A percentile compares a stretch with the other conserved stretches of the same genome.
These are phyloP conservation scores for Macrosiphum euphorbiae DNA, from an alignment of 2,888 invertebrate species.

Conservation along the genomic window DNA sequence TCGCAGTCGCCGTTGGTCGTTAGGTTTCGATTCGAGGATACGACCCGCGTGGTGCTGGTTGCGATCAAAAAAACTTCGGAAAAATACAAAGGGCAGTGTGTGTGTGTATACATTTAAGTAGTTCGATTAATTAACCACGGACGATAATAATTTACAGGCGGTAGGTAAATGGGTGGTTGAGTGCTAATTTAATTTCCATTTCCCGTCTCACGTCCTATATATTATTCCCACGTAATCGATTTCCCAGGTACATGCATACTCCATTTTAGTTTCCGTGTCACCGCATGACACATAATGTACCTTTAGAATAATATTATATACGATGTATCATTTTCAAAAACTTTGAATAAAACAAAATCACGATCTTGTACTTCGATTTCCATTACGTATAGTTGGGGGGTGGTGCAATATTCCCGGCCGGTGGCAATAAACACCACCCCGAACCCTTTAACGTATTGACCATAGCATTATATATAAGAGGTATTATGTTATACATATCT, in stretches of 20 bases:
- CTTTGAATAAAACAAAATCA: not conserved
- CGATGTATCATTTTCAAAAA: not conserved
- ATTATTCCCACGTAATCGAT: not conserved
- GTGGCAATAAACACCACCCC: not conserved
- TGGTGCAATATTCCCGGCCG: not conserved
- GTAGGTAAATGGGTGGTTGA: not conserved
- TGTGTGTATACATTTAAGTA: too few species aligned
- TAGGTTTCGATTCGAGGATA: not conserved
- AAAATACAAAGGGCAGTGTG: not conserved
- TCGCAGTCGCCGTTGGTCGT: not conserved
- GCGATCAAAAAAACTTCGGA: not conserved
- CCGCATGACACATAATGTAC: not conserved
- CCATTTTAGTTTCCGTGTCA: not conserved
- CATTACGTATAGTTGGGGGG: not conserved
- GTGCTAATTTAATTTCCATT: conserved; percentile 25
- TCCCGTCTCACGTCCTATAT: not conserved
- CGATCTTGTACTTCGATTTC: not conserved
- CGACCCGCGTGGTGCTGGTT: not conserved
- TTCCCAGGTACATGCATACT: too few species aligned
- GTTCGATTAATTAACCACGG: conserved; percentile 21
- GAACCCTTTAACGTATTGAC: not conserved
- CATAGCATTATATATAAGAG: not conserved
- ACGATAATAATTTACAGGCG: not conserved
- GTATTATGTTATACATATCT: not conserved
- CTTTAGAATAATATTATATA: not conserved